Evolutionary conservation across 92 coral and sea anemone species (phyloP), one percentile per base, ranked within the genome.

Genomic region (Siderastrea siderea): DNA sequence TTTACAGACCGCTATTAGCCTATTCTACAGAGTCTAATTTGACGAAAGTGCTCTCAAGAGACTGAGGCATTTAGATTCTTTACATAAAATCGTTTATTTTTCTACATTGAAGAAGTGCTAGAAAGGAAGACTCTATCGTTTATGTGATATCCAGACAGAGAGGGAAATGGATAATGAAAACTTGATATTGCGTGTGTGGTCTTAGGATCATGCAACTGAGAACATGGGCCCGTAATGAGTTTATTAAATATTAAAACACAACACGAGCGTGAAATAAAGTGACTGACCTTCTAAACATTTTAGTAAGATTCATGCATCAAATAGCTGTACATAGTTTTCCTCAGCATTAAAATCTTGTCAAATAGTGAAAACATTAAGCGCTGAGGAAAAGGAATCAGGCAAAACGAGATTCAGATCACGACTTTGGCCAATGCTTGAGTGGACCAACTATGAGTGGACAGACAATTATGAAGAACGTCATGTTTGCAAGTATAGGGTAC

Each of bases 391-490:
- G 50, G 57, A 9, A 19, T 65, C 44, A 3, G 4, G 6, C 57
- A 47, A 45, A 50, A 46, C 51, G 2, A 1, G 7, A 45, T 11
- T 76, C 44, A 26, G 14, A 3, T 77, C 52, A 17, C 5, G 72
- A 66, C 38, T 63, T 16, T 13, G 72, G 47, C 60, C 47, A n/a
- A 49, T 66, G 84, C 73, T 79, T 66, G 60, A 79, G 67, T 63
- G 84, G 38, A 26, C 38, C 38, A 26, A 26, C 38, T 26, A 26
- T 26, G 38, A 26, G 38, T 26, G 0, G 38, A 79, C 60, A 79
- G 66, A 73, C 63, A 79, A n/a, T n/a, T 79, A 47, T 53, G 19
- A 79, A 64, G 84, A 17, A 79, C 73, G 84, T 46, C 9, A 47
- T 2, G 82, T 14, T 60, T 74, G 17, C 62, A 74, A 51, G 79